Conservation (phyloP, 92 coral and sea anemone species). For the Umimayanthus kanabou region DNA sequence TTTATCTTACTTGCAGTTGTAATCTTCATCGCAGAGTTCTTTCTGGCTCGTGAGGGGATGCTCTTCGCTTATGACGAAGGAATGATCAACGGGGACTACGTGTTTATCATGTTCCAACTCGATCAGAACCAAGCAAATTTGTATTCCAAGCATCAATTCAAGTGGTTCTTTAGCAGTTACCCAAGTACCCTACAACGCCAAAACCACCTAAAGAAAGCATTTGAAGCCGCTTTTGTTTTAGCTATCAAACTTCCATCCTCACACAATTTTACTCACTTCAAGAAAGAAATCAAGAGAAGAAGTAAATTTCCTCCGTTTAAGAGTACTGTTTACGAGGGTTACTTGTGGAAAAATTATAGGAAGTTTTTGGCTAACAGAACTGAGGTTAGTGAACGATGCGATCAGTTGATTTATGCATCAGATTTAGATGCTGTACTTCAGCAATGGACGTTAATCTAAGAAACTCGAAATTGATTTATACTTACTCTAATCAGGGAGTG, state of each 20-base stretch:
- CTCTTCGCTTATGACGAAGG: constrained; percentile 79
- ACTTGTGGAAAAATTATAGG: constrained; percentile 48
- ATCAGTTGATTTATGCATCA: neutral
- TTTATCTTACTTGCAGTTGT: constrained; percentile 65
- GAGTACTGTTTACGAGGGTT: constrained; percentile 79
- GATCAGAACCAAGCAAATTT: constrained; percentile 64
- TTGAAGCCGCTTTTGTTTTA: constrained; percentile 76
- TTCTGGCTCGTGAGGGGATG: constrained; percentile 93
- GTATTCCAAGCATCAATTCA: constrained; percentile 61
- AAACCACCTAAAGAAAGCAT: constrained; percentile 65
- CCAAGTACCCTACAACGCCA: constrained; percentile 50
- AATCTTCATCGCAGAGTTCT: constrained; percentile 75
- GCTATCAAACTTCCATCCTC: constrained; percentile 76
- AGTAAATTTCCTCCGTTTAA: constrained; percentile 69
- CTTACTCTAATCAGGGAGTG: no score
- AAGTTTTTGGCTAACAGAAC: constrained; percentile 67
- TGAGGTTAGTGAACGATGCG: constrained; percentile 47
- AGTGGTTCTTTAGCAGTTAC: constrained; percentile 92
- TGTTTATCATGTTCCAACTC: constrained; percentile 80
- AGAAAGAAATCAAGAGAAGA: constrained; percentile 67
- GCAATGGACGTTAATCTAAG: no score
- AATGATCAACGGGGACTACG: constrained; percentile 89
- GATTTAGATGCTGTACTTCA: no score
- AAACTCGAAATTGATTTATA: no score
- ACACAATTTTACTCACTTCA: constrained; percentile 60